A percentile compares a stretch with the other conserved stretches of the same genome.
Evolutionary conservation across 2,888 invertebrate species (phyloP).

Genomic region (Punctoribates punctum): DNA sequence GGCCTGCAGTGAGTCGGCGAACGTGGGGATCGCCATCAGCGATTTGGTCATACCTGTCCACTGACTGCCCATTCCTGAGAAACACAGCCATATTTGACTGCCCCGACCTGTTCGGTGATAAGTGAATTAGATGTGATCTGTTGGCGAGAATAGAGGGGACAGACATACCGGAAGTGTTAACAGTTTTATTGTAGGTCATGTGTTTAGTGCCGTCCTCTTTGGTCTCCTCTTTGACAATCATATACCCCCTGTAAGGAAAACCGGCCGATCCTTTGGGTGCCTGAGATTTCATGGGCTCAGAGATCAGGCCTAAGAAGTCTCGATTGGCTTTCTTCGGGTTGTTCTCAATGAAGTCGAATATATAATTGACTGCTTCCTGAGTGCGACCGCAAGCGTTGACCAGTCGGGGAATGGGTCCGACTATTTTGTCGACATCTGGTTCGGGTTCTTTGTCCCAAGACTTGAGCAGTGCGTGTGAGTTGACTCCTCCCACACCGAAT

Average conservation of each 20-base stretch:
- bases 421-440: slow-evolving; percentile 28
- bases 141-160: too few species aligned
- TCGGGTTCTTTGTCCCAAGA: slow-evolving; percentile 64
- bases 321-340: slow-evolving; percentile 61
- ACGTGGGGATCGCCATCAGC: slow-evolving; percentile 75
- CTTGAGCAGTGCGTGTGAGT: slow-evolving; percentile 79
- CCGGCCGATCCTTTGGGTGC: slow-evolving; percentile 25
- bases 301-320: slow-evolving; percentile 71
- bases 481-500: slow-evolving; percentile 97
- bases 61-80: slow-evolving; percentile 98
- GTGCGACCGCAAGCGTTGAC: slow-evolving; percentile 82
- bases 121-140: too few species aligned
- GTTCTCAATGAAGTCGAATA: slow-evolving; percentile 61
- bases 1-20: slow-evolving; percentile 71
- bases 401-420: slow-evolving; percentile 61
- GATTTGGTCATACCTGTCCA: slow-evolving; percentile 93
- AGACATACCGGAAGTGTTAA: slow-evolving; percentile 40
- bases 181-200: neutral
- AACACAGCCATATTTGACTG: slow-evolving; percentile 87
- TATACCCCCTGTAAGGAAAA: slow-evolving; percentile 42
- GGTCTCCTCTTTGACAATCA: slow-evolving; percentile 42
- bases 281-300: slow-evolving; percentile 63
- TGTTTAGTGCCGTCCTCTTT: too few species aligned
- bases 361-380: slow-evolving; percentile 66
- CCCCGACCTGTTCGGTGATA: slow-evolving; percentile 51